Evolutionary conservation across 2,113 vertebrate species (phyloP).

Genomic region (Corydoras maculifer): DNA sequence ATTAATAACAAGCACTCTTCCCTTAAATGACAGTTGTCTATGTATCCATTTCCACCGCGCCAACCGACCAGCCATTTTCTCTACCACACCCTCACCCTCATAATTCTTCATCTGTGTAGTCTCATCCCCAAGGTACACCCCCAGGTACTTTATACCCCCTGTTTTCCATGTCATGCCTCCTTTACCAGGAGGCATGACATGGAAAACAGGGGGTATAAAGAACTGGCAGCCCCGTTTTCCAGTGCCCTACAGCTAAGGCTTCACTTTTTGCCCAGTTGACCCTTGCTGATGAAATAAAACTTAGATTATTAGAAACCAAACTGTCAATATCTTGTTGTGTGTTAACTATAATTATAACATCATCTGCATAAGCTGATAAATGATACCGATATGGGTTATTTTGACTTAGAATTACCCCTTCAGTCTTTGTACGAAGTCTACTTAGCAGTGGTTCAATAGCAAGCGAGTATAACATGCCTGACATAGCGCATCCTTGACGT

Average conservation of each 20-base stretch:
- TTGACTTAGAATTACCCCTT: too few species aligned
- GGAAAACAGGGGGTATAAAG: not conserved
- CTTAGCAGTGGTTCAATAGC: conserved; percentile 1
- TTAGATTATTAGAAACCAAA: not conserved
- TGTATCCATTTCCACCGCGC: conserved; percentile 11
- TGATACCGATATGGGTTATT: too few species aligned
- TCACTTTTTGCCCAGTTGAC: not conserved
- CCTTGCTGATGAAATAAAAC: not conserved
- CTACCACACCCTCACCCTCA: conserved; percentile 1
- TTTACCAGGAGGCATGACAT: too few species aligned
- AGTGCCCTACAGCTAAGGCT: too few species aligned
- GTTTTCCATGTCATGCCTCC: not conserved
- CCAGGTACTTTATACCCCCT: not conserved
- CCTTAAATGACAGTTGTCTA: conserved; percentile 7
- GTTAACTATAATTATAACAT: not conserved
- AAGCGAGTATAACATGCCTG: too few species aligned
- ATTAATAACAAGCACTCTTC: conserved; percentile 4
- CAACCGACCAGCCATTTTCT: not conserved
- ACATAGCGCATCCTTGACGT: too few species aligned
- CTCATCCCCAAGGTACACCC: not conserved
- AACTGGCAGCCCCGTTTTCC: not conserved
- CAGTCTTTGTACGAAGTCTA: too few species aligned
- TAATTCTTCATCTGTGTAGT: not conserved
- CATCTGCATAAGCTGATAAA: not conserved
- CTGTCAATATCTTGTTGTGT: too few species aligned